Conservation (phyloP, 2,113 vertebrate species). For the Machaerirhynchus nigripectus region DNA sequence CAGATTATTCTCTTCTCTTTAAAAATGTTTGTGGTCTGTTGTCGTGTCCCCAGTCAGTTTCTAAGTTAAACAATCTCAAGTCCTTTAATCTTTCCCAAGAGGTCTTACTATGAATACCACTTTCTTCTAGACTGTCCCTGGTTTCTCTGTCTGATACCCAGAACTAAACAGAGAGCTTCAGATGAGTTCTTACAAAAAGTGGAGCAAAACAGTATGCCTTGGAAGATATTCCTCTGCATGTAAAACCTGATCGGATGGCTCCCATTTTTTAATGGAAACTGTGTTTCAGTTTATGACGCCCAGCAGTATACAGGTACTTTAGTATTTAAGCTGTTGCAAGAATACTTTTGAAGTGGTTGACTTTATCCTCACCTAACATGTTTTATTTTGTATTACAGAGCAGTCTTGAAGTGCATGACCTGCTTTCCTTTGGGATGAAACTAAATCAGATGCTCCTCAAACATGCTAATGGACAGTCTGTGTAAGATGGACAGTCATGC, state of each 20-base stretch:
- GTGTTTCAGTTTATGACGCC: background rate
- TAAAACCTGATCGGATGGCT: background rate
- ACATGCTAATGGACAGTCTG: background rate
- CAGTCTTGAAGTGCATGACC: background rate
- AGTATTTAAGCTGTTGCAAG: background rate
- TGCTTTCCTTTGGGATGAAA: background rate
- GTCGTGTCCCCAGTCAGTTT: background rate
- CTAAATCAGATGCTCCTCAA: background rate
- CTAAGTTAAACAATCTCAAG: background rate
- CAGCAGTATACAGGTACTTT: too few species aligned
- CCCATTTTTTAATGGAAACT: background rate
- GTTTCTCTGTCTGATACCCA: background rate
- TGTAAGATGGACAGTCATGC: accelerated
- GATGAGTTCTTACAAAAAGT: background rate
- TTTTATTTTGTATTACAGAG: background rate
- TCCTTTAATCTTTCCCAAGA: background rate
- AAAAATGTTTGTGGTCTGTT: background rate
- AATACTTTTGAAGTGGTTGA: background rate
- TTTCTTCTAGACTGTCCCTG: background rate
- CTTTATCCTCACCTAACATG: background rate
- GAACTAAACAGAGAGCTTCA: background rate
- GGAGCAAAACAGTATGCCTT: background rate
- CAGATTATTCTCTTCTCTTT: background rate
- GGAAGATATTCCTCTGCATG: background rate
- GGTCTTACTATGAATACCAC: background rate